Base-by-base conservation (phyloP, 2,113 vertebrate species). In the Cebidichthys violaceus region DNA sequence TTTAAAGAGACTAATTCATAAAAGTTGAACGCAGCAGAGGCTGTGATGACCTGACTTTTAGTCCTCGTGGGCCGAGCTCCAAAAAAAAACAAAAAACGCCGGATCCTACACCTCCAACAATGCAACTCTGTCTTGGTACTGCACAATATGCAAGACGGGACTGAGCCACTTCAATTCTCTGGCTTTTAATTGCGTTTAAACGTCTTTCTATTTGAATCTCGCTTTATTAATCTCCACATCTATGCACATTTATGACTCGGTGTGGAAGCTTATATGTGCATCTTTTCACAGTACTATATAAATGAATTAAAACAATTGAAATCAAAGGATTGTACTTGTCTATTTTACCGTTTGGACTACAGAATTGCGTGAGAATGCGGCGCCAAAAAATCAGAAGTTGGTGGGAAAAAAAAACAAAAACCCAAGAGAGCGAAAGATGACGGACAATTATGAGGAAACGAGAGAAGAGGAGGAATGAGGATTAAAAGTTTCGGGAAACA, bases 381-480 rank as follows among this genome's bases (percentile, higher is more conserved):
- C 17, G 52, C 55, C 45, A 80, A 70, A 77, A 77, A 71, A 67
- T 77, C 78, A 69, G 39, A 80, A 33, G 62, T 65, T 39, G 74
- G 47, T 64, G 73, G 85, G 39, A 81, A 69, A 29, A 24, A 54
- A 7, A 9, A 54, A 11, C 1, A 6, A 6, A 6, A 9, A 9
- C 7, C 31, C 8, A 14, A 41, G 52, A 15, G 67, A 41, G 78
- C 6, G 22, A 71, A 66, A 77, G 71, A 83, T 70, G 84, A 89
- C 18, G 37, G 62, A 79, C 74, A 80, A 88, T 82, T 86, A 81
- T 72, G 59, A 27, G 55, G 82, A 88, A 88, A 90, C 47, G 24
- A 77, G 79, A 88, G 84, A 84, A 78, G 85, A 80, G 35, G 72
- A 80, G 75, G 86, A 89, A 69, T 81, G 71, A 79, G 54, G 71